Evolutionary conservation across 2,113 vertebrate genomes (phyloP).

Genomic region (Cynocephalus volans): DNA sequence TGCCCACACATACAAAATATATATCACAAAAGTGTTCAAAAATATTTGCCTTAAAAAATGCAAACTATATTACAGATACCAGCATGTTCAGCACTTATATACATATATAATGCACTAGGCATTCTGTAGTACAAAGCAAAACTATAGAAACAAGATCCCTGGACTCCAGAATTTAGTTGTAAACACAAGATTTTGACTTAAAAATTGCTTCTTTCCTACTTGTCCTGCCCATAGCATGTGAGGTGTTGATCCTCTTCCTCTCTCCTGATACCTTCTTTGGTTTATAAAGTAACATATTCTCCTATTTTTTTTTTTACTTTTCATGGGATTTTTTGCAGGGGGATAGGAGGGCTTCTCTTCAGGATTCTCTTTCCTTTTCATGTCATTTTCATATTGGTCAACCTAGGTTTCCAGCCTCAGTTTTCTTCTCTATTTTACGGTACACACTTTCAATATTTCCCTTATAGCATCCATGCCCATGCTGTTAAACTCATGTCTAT

Average conservation of each 20-base stretch:
- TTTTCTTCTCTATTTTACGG: neutral
- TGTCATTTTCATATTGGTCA: neutral
- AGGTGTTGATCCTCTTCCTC: neutral
- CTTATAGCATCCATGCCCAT: accelerated
- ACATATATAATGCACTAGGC: neutral
- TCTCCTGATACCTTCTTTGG: neutral
- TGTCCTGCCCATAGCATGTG: neutral
- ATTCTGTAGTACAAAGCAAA: neutral
- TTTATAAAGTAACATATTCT: neutral
- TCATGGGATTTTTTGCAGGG: neutral
- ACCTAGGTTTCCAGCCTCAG: neutral
- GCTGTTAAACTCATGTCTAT: neutral
- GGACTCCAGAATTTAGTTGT: neutral
- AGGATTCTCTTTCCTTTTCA: neutral
- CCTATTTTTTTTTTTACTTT: neutral
- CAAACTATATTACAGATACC: neutral
- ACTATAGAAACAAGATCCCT: neutral
- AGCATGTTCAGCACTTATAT: neutral
- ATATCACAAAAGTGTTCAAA: neutral
- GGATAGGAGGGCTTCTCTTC: neutral
- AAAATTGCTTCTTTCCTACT: neutral
- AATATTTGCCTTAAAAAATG: neutral
- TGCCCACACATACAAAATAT: neutral
- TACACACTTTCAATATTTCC: neutral
- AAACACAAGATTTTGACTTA: neutral